Base-by-base conservation (phyloP, 1,140 invertebrate species). In the Ips typographus region DNA sequence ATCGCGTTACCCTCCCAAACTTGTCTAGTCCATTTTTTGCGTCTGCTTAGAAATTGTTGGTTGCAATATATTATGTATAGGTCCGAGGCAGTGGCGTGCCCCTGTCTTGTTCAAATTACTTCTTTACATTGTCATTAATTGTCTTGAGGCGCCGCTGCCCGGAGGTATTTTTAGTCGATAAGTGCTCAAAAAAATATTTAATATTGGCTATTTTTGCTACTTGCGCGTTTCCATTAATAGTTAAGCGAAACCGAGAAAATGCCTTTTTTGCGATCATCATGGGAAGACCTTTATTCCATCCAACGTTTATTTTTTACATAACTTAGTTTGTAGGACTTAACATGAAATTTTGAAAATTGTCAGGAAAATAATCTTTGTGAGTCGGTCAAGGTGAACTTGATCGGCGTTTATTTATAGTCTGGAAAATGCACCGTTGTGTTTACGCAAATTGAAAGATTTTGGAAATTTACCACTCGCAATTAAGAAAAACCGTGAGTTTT, bases 231-330 rank as follows among this genome's bases (percentile, higher is more conserved):
- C 47, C 43, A 49, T 77, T 72, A 71, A 71, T 73, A 75, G 72
- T 73, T 71, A 70, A 75, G 72, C 53, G 68, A 65, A 71, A 74
- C 76, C 77, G 74, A 44, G 76, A 77, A 66, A 78, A 77, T 78
- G 77, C 77, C 77, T 77, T 78, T 77, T 76, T 76, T 71, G 65
- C 40, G 40, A 42, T 42, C 8, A 40, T 72, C 68, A 71, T 71
- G 68, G 72, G 73, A 75, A 72, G 73, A 59, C 51, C 43, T 66
- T 22, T 78, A 78, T 78, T 78, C 77, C 77, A 76, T 78, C 77
- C 77, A 78, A 74, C 64, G 57, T 72, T 70, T 72, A 70, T 75
- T 76, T 71, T 72, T 74, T 73, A 74, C 76, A 74, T 70, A 73
- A 66, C 49, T 56, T 68, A 76, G 74, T 73, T 73, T 71, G 53